Base-by-base conservation (phyloP, 2,888 invertebrate species). In the Lasioglossum lativentre region DNA sequence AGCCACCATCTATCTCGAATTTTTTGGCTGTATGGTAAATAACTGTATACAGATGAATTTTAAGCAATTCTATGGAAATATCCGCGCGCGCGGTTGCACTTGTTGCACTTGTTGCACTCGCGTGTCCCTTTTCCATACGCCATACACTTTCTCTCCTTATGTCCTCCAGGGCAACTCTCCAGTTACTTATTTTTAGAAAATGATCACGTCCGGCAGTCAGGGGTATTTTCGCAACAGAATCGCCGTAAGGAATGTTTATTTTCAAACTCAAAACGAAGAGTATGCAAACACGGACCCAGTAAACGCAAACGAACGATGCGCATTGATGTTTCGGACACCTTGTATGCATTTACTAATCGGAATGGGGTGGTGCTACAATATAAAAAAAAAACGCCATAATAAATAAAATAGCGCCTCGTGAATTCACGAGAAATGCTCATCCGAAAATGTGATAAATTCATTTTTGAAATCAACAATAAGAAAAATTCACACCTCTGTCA, bases 161-260 rank as follows among this genome's bases (percentile, higher is more conserved):
- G 30, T 86, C 80, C 52, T 74, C 78, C 73, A 86, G 75, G 34
- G 14, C 59, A 71, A 40, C 78, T 72, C 75, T 76, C 83, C 75
- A 70, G 75, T 80, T 47, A 27, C 68, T 80, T 86, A 87, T 86
- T 86, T 87, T 82, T 77, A 75, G 83, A 75, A 75, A 80, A 80
- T 59, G 75, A 73, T 75, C 72, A 72, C 87, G 83, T 78, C 80
- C 71, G 71, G 56, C 77, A 40, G 75, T n/a, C 78, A 27, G 30
- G 23, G 78, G 70, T 87, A 87, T 87, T 87, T 87, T 87, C 68
- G 84, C 77, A 34, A 83, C 78, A 27, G 78, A 47, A 81, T 71
- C 66, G 71, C 86, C 79, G 23, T 70, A 68, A n/a, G 66, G 87
- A 70, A 77, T 77, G 81, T 86, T 87, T 88, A 88, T 88, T 87